phyloP scores from a whole-genome alignment of 2,113 vertebrate species.

The Stictonetta naevosa region DNA sequence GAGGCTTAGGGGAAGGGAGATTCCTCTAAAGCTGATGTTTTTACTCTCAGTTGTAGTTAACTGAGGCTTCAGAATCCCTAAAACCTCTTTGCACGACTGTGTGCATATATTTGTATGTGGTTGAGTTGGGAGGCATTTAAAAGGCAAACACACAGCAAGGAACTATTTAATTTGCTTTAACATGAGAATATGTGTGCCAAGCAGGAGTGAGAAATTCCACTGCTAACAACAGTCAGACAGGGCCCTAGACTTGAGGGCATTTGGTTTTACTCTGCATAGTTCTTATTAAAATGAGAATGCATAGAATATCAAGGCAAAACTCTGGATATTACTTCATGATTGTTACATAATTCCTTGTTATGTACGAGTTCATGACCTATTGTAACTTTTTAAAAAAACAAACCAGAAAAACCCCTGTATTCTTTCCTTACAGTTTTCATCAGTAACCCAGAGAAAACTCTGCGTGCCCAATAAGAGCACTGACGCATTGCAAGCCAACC shows the following conservation, averaged over 20 bases:
- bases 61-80: background rate
- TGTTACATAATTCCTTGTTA: conserved; percentile 6
- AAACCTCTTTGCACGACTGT: background rate
- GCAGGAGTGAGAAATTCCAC: background rate
- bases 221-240: background rate
- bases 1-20: background rate
- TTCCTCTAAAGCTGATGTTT: background rate
- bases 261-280: background rate
- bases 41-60: background rate
- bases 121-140: background rate
- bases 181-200: background rate
- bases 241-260: background rate
- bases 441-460: background rate
- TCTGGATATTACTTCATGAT: background rate
- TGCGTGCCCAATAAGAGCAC: background rate
- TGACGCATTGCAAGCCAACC: conserved; percentile 1
- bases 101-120: background rate
- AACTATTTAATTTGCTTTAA: background rate
- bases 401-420: background rate
- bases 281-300: conserved; percentile 16
- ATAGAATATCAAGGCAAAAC: conserved; percentile 2
- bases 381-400: background rate
- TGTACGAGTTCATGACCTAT: background rate
- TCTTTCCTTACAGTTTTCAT: conserved; percentile 44
- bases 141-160: background rate